Conservation (phyloP, 1,140 invertebrate genomes). For the Papilio xuthus region DNA sequence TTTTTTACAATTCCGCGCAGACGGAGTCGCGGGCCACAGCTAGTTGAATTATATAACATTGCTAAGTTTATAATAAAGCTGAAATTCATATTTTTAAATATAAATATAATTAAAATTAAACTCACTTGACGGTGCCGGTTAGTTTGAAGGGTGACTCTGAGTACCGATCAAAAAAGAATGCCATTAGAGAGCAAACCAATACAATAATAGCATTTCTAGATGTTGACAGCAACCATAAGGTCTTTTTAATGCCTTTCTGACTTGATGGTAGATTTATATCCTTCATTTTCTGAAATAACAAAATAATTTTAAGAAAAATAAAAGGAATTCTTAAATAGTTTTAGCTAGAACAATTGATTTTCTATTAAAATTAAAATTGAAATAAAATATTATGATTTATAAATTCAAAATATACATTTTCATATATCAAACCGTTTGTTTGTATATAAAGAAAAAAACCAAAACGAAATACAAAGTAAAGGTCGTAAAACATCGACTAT, state of each 20-base stretch:
- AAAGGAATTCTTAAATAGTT: not conserved
- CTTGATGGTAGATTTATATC: slow-evolving; percentile 75
- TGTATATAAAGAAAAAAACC: no score
- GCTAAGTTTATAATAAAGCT: no score
- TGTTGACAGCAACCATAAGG: slow-evolving; percentile 88
- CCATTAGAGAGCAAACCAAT: slow-evolving; percentile 85
- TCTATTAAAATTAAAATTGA: no score
- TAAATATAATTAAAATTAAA: slow-evolving; percentile 37
- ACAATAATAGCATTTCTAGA: slow-evolving; percentile 92
- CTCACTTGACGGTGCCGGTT: slow-evolving; percentile 78
- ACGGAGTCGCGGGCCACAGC: no score
- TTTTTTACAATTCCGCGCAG: no score
- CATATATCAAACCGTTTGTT: no score
- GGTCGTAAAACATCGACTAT: not conserved
- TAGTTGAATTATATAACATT: no score
- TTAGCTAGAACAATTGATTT: not conserved
- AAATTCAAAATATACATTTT: no score
- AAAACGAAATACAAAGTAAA: no score
- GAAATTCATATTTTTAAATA: not conserved
- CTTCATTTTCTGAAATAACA: slow-evolving; percentile 84
- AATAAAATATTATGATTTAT: no score
- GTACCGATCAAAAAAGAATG: slow-evolving; percentile 74
- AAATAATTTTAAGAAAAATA: not conserved
- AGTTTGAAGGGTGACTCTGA: slow-evolving; percentile 73
- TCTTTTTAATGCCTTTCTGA: slow-evolving; percentile 82